Evolutionary conservation across 2,113 vertebrate genomes (phyloP), one percentile per base, ranked within the genome.

Genomic region (Tenrec ecaudatus): DNA sequence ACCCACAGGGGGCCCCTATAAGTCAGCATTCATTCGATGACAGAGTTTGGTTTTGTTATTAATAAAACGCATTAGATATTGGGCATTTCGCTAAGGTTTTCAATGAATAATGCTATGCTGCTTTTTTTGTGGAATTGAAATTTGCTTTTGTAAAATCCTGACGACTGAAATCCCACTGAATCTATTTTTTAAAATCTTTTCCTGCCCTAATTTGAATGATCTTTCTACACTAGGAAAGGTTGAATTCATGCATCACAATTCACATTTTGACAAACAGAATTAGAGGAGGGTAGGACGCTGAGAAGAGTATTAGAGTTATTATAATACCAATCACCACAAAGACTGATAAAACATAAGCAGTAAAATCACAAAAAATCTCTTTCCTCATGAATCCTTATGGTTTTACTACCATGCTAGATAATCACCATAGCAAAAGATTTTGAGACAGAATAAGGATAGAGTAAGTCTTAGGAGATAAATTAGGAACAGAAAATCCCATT

Each of bases 401-500:
- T 62, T 96, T 95, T 64, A 77, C 36, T 95, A 68, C 2, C 85
- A 25, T 0, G 3, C 58, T 95, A 95, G 64, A 95, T 93, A 97
- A 95, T 93, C 82, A 91, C 3, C 31, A 86, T 83, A 66, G 43
- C 27, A 47, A 96, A 96, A 95, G 33, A 47, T 94, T 96, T 96
- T 3, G 38, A 89, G 86, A 89, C 62, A 92, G 88, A 95, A 89
- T 84, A 88, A 90, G 82, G 62, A 85, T 38, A 83, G 31, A 96
- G 40, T 85, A 91, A 95, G 38, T 76, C 76, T 94, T 96, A 66
- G 79, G 97, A 97, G 95, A 95, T 90, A 95, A 92, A 96, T 81
- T 96, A 96, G 92, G 88, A 87, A 93, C 94, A 19, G 75, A 90
- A 97, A 97, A 97, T 96, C 47, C 92, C 47, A 96, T 96, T 97